These are phyloP conservation scores for Hippocampus kuda DNA, from an alignment of 2,797 vertebrate species.

Conservation along the genomic window DNA sequence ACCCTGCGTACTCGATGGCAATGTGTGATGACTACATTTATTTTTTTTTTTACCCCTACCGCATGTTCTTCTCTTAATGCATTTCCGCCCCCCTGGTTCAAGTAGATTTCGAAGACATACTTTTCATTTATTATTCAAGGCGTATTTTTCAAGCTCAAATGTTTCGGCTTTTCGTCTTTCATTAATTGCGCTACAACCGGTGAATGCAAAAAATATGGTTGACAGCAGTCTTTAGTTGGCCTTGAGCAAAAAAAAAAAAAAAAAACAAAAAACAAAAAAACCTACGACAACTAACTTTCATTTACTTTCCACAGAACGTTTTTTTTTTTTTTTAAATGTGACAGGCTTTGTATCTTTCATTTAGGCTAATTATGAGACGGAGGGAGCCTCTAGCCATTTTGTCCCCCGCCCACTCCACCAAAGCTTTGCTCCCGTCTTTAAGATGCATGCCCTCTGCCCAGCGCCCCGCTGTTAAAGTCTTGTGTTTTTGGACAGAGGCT, in stretches of 20 bases:
- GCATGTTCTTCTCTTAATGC: too few species aligned
- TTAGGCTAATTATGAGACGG: constrained; percentile 2
- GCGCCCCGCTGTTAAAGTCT: constrained; percentile 55
- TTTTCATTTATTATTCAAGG: too few species aligned
- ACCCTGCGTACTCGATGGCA: too few species aligned
- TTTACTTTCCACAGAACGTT: not conserved
- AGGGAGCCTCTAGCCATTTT: constrained; percentile 6
- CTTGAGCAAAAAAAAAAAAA: not conserved
- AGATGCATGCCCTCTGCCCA: constrained; percentile 53
- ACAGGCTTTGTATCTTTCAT: not conserved
- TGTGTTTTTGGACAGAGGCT: constrained; percentile 54
- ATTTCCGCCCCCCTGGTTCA: too few species aligned
- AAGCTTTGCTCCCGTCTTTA: constrained; percentile 43
- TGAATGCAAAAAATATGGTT: not conserved
- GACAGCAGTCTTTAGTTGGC: not conserved
- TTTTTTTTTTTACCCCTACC: too few species aligned
- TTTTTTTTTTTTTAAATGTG: not conserved
- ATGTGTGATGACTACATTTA: too few species aligned
- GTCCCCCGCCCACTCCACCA: constrained; percentile 16
- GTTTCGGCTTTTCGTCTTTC: not conserved
- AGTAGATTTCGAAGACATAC: too few species aligned
- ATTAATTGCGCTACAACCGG: constrained; percentile 10
- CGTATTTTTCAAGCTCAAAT: not conserved
- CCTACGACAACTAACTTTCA: not conserved
- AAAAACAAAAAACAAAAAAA: too few species aligned